Evolutionary conservation across 1,140 invertebrate species (phyloP).

Genomic region (Neodiprion virginianus): DNA sequence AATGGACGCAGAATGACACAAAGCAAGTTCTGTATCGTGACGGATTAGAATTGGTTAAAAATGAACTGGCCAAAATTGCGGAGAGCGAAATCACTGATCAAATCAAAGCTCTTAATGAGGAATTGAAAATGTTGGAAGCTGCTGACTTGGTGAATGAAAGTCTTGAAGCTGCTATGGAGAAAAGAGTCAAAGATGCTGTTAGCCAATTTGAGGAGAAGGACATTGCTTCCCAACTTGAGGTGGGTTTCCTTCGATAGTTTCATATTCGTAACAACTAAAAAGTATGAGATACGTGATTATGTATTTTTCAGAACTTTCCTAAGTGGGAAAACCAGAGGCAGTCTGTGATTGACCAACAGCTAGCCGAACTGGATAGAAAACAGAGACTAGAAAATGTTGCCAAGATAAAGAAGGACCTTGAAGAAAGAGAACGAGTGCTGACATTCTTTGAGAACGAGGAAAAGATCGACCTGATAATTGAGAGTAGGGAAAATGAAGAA

Average conservation of each 20-base stretch:
- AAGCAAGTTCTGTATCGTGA: constrained; percentile 55
- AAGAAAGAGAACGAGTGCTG: constrained; percentile 69
- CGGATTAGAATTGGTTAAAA: constrained; percentile 53
- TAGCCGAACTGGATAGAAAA: constrained; percentile 61
- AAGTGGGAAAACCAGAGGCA: constrained; percentile 67
- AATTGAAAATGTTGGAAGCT: constrained; percentile 43
- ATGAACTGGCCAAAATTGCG: constrained; percentile 45
- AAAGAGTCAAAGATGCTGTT: constrained; percentile 62
- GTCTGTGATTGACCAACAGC: constrained; percentile 66
- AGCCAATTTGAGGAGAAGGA: constrained; percentile 62
- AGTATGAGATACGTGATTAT: constrained; percentile 10
- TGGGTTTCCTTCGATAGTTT: constrained; percentile 34
- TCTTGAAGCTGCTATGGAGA: constrained; percentile 60
- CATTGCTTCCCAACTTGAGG: constrained; percentile 63
- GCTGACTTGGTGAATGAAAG: constrained; percentile 37
- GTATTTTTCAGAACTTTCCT: constrained; percentile 62
- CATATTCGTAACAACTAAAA: constrained; percentile 24
- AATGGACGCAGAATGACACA: constrained; percentile 39
- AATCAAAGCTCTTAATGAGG: constrained; percentile 38
- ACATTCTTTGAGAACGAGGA: constrained; percentile 84
- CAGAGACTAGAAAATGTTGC: constrained; percentile 66
- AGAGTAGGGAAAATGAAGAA: constrained; percentile 62
- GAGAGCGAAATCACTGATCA: constrained; percentile 46
- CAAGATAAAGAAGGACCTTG: constrained; percentile 65
- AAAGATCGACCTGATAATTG: constrained; percentile 74